Evolutionary conservation across 1,140 invertebrate species (phyloP).

Genomic region (Elysia chlorotica): DNA sequence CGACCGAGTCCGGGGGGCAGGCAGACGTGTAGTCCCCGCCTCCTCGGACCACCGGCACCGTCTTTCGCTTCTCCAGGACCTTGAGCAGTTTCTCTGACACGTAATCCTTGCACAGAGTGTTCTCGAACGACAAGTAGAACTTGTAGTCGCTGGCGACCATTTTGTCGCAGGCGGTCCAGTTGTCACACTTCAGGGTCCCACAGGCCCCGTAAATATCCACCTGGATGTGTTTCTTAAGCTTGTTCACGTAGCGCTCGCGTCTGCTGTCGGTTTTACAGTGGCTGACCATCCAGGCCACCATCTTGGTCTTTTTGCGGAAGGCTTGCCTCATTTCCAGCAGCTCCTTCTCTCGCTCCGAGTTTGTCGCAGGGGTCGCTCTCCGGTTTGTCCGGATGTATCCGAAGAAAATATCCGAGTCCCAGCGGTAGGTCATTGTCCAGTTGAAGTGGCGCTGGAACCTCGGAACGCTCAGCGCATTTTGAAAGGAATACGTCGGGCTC

Average conservation of each 20-base stretch:
- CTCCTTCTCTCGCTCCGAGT: not conserved
- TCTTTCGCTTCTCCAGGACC: constrained; percentile 34
- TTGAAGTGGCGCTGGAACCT: constrained; percentile 65
- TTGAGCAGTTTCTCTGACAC: constrained; percentile 94
- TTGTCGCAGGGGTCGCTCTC: not conserved
- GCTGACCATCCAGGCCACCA: constrained; percentile 71
- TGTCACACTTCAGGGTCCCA: constrained; percentile 33
- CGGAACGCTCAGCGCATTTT: not conserved
- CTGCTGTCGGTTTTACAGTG: constrained; percentile 67
- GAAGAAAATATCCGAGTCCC: constrained; percentile 63
- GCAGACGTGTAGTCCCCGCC: constrained; percentile 65
- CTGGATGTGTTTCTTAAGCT: constrained; percentile 65
- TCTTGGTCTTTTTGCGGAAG: constrained; percentile 28
- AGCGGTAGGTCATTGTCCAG: constrained; percentile 79
- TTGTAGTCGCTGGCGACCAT: constrained; percentile 43
- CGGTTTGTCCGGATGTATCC: constrained; percentile 25
- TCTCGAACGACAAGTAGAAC: constrained; percentile 68
- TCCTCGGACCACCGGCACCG: constrained; percentile 76
- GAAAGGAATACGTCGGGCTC: constrained; percentile 10
- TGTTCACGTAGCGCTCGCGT: constrained; percentile 66
- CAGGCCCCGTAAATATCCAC: constrained; percentile 74
- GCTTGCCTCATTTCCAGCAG: not conserved
- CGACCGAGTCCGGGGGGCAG: constrained; percentile 72
- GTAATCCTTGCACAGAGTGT: constrained; percentile 95
- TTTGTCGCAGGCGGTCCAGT: constrained; percentile 23